These are phyloP conservation scores for Ormyrus rosae DNA, from an alignment of 2,888 invertebrate species.

Conservation along the genomic window DNA sequence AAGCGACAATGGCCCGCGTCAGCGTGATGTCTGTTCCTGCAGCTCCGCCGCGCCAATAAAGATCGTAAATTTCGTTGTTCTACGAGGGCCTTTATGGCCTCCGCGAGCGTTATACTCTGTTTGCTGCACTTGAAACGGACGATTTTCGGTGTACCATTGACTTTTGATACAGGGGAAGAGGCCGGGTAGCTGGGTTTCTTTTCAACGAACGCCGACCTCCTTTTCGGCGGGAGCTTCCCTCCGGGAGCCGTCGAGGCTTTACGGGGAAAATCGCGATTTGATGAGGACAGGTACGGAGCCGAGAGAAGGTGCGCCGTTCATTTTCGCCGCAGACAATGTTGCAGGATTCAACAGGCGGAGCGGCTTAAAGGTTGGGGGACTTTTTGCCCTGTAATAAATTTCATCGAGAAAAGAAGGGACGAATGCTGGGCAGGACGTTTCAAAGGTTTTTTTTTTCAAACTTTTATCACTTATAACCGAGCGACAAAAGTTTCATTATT, in stretches of 20 bases:
- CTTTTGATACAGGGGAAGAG: no score
- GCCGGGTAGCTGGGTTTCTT: background rate
- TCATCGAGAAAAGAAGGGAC: no score
- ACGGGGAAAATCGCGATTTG: constrained; percentile 38
- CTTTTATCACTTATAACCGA: no score
- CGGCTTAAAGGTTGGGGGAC: no score
- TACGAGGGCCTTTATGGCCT: constrained; percentile 32
- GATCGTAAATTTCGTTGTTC: constrained; percentile 41
- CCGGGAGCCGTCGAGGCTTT: background rate
- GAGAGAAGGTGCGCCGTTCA: no score
- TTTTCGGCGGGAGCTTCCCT: background rate
- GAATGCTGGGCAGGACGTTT: no score
- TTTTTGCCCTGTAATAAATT: no score
- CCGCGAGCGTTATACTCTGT: background rate
- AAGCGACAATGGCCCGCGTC: constrained; percentile 26
- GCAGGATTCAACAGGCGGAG: no score
- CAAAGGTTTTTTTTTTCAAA: no score
- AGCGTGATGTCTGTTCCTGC: constrained; percentile 1
- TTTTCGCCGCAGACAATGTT: no score
- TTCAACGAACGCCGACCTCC: background rate
- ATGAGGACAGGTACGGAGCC: constrained; percentile 42
- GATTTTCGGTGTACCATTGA: background rate
- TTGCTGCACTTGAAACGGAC: constrained; percentile 9
- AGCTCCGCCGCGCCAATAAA: background rate
- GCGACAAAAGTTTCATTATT: no score